Percentiles rank a stretch among this genome's conserved stretches.
phyloP scores from a whole-genome alignment of 1,140 invertebrate genomes.

The Mactra quadrangularis region DNA sequence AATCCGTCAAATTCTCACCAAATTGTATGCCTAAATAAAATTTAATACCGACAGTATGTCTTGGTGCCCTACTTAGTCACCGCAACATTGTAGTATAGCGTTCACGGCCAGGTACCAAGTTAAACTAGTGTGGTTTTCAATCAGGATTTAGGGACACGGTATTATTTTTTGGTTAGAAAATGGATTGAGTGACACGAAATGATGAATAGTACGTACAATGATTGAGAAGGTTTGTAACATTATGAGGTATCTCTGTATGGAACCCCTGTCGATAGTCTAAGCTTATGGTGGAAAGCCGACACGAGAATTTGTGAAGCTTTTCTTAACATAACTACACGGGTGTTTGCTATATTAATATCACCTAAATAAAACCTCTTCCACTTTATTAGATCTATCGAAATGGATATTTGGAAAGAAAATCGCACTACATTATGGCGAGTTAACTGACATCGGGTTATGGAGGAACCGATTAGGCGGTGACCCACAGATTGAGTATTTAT shows the following conservation, averaged over 20 bases:
- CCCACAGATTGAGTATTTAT: slow-evolving; percentile 36
- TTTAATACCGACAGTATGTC: slow-evolving; percentile 45
- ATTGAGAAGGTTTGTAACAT: slow-evolving; percentile 52
- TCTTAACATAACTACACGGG: background rate
- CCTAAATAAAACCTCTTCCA: slow-evolving; percentile 36
- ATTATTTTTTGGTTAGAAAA: slow-evolving; percentile 30
- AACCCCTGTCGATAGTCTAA: background rate
- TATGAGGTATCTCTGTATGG: slow-evolving; percentile 35
- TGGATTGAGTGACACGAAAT: slow-evolving; percentile 53
- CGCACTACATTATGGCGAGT: background rate
- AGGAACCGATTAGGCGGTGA: slow-evolving; percentile 18
- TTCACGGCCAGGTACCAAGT: too few relatives aligned
- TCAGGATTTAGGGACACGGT: slow-evolving; percentile 26
- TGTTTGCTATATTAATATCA: slow-evolving; percentile 28
- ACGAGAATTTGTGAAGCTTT: background rate
- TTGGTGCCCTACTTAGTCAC: background rate
- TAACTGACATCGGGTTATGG: slow-evolving; percentile 45
- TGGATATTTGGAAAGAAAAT: slow-evolving; percentile 9
- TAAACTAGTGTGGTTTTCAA: too few relatives aligned
- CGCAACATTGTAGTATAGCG: too few relatives aligned
- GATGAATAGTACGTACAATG: slow-evolving; percentile 29
- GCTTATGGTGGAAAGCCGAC: slow-evolving; percentile 32
- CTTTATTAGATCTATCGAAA: slow-evolving; percentile 29
- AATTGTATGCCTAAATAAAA: slow-evolving; percentile 59
- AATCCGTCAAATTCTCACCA: slow-evolving; percentile 59